Evolutionary conservation across 1,140 invertebrate genomes (phyloP).

Genomic region (Solen grandis): DNA sequence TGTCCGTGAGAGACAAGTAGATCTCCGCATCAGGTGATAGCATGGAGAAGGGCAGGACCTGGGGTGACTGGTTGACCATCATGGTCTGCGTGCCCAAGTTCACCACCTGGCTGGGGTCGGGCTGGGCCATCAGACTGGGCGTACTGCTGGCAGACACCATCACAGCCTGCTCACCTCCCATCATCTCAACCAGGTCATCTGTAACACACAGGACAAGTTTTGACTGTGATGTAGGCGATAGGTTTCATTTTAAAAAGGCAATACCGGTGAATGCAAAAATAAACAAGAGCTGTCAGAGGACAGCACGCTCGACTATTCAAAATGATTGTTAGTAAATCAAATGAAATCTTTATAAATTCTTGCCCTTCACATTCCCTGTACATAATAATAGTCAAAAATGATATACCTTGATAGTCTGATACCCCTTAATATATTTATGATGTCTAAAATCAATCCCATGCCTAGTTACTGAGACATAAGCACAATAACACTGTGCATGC

Average conservation of each 20-base stretch:
- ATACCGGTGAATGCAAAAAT: no score
- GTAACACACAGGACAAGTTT: background rate
- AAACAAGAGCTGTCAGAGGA: no score
- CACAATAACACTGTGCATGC: no score
- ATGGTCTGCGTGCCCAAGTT: conserved; percentile 10
- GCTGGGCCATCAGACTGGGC: background rate
- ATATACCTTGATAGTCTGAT: background rate
- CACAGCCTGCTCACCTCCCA: conserved; percentile 5
- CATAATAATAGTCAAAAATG: no score
- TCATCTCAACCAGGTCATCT: conserved; percentile 14
- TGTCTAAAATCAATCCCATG: no score
- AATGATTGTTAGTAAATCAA: no score
- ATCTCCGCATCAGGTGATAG: conserved; percentile 40
- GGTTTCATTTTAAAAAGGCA: background rate
- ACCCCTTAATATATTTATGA: background rate
- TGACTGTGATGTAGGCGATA: background rate
- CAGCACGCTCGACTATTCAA: no score
- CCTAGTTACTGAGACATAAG: no score
- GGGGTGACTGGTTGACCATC: conserved; percentile 31
- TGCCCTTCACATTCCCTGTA: no score
- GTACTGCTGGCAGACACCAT: background rate
- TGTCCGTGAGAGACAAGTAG: conserved; percentile 32
- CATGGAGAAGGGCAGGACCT: conserved; percentile 31
- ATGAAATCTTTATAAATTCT: no score
- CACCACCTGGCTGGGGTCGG: background rate